A percentile compares a stretch with the other conserved stretches of the same genome.
Evolutionary conservation across 2,113 vertebrate species (phyloP).

Genomic region (Brachyhypopomus occidentalis): DNA sequence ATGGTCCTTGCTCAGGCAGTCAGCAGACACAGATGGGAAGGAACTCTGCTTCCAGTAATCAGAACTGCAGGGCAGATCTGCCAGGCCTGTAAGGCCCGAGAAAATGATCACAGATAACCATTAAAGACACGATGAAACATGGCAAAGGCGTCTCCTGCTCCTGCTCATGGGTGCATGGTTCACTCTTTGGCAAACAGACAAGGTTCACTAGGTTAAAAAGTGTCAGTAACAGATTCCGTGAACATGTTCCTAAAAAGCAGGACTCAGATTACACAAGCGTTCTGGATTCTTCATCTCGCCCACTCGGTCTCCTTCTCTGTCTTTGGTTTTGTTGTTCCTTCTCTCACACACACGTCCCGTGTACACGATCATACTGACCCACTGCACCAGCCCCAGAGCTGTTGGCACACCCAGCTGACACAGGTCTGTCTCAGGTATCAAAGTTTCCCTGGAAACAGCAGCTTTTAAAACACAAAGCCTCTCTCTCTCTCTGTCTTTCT

Average conservation of each 20-base stretch:
- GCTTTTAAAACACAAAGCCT: conserved; percentile 34
- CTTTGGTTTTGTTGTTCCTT: background rate
- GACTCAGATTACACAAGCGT: background rate
- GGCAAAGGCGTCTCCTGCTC: conserved; percentile 1
- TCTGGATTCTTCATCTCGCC: too few species aligned
- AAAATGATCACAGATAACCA: conserved; percentile 41
- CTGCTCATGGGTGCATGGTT: background rate
- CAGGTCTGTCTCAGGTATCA: conserved; percentile 41
- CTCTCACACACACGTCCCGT: conserved; percentile 6
- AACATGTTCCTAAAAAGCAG: background rate
- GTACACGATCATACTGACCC: conserved; percentile 18
- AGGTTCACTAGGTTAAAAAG: background rate
- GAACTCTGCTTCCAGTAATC: conserved; percentile 64
- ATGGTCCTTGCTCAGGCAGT: conserved; percentile 69
- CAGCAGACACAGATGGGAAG: conserved; percentile 68
- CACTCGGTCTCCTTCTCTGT: background rate
- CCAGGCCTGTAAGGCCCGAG: conserved; percentile 54
- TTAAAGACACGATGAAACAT: conserved; percentile 10
- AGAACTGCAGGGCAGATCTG: conserved; percentile 55
- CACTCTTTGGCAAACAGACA: background rate
- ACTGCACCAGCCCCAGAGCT: background rate
- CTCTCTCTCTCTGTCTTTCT: conserved; percentile 10
- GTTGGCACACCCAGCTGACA: conserved; percentile 41
- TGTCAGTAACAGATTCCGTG: background rate
- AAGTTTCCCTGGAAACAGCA: conserved; percentile 37